These are phyloP conservation scores for Rapana venosa DNA, from an alignment of 2,888 invertebrate genomes.

Conservation along the genomic window DNA sequence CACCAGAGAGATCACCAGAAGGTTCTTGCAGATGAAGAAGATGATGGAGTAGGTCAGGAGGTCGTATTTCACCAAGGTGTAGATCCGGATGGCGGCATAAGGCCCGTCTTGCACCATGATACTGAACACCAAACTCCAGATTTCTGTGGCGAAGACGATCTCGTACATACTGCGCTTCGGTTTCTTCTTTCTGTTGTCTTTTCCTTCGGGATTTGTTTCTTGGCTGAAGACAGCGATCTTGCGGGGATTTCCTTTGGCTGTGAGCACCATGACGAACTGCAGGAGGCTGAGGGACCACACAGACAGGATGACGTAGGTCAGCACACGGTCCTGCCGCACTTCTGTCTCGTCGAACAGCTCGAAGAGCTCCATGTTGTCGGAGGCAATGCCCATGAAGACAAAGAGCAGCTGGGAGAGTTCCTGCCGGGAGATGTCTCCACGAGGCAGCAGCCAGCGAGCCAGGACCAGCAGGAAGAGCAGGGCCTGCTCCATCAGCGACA, in stretches of 20 bases:
- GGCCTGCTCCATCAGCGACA: conserved; percentile 67
- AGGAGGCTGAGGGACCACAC: conserved; percentile 75
- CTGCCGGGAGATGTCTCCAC: conserved; percentile 73
- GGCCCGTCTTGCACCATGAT: conserved; percentile 80
- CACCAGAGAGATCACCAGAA: conserved; percentile 64
- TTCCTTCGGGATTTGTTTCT: background rate
- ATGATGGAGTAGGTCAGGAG: conserved; percentile 73
- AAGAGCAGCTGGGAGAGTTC: conserved; percentile 78
- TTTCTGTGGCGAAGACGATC: conserved; percentile 67
- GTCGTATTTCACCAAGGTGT: conserved; percentile 65
- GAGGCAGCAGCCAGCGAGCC: conserved; percentile 70
- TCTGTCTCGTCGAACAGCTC: conserved; percentile 67
- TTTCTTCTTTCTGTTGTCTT: conserved; percentile 19
- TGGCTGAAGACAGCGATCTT: conserved; percentile 2
- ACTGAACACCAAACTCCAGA: conserved; percentile 79
- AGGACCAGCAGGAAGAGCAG: conserved; percentile 70
- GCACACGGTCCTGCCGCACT: conserved; percentile 64
- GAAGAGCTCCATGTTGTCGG: conserved; percentile 73
- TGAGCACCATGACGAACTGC: conserved; percentile 77
- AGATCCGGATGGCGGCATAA: conserved; percentile 75
- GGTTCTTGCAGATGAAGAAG: conserved; percentile 74
- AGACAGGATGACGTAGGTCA: conserved; percentile 69
- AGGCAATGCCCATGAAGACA: conserved; percentile 77
- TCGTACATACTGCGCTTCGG: conserved; percentile 36
- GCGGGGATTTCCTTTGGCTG: conserved; percentile 64